phyloP scores from a whole-genome alignment of 35 echinoderm and acorn worm genomes.

The Ptychodera flava region DNA sequence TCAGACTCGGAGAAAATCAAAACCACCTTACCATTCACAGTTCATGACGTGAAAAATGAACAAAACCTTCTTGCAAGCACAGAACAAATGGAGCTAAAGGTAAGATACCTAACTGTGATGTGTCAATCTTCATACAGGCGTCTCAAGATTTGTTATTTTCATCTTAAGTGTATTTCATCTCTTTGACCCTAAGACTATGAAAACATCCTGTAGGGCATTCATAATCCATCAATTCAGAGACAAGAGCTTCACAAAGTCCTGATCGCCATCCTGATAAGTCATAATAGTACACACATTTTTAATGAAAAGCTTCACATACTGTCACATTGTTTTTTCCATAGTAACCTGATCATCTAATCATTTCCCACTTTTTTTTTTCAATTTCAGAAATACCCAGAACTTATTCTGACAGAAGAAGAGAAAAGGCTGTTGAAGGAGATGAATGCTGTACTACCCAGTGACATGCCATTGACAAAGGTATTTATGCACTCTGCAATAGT shows the following conservation, averaged over 20 bases:
- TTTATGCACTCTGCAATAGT: background rate
- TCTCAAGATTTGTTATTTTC: background rate
- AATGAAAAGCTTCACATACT: background rate
- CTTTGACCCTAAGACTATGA: background rate
- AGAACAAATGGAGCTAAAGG: background rate
- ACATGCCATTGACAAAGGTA: constrained; percentile 92
- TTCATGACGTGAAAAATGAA: constrained; percentile 19
- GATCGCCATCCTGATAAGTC: background rate
- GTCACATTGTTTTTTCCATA: background rate
- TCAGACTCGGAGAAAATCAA: constrained; percentile 4
- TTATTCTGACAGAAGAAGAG: constrained; percentile 61
- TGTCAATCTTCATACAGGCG: background rate
- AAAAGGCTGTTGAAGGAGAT: constrained; percentile 72
- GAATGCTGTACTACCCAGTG: constrained; percentile 56
- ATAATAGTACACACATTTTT: background rate
- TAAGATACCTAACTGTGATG: background rate
- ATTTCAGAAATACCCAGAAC: constrained; percentile 48
- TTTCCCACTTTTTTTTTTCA: constrained; percentile 11
- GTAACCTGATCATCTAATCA: background rate
- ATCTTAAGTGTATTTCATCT: background rate
- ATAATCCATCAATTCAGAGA: constrained; percentile 2
- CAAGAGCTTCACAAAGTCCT: background rate
- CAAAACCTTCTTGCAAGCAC: background rate
- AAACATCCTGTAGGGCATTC: constrained; percentile 18
- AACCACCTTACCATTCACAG: constrained; percentile 3